Conservation (phyloP, 2,797 vertebrate genomes). For the Acanthopagrus latus region DNA sequence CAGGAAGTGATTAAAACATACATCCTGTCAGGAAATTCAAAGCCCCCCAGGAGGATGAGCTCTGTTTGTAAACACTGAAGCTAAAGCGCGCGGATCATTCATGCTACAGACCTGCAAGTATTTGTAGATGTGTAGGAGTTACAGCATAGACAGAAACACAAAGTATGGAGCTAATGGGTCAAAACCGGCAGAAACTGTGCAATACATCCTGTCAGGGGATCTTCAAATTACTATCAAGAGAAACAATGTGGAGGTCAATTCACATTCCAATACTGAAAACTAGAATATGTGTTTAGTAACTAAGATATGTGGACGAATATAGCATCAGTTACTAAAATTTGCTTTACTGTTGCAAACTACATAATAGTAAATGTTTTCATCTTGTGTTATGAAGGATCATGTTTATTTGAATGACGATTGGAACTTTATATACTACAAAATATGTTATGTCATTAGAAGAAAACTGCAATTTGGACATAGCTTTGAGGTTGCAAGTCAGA, state of each 20-base stretch:
- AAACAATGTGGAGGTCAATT: not conserved
- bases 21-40: conserved; percentile 44
- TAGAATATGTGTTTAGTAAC: not conserved
- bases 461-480: not conserved
- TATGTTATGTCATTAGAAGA: not conserved
- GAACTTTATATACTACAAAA: not conserved
- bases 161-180: not conserved
- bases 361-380: not conserved
- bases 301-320: too few species aligned
- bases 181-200: not conserved
- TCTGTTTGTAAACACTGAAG: conserved; percentile 31
- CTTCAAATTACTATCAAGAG: not conserved
- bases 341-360: not conserved
- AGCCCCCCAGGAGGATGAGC: conserved; percentile 10
- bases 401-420: not conserved
- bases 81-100: not conserved
- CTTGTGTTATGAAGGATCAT: not conserved
- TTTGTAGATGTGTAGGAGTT: not conserved
- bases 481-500: conserved; percentile 15
- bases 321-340: not conserved
- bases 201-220: not conserved
- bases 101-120: not conserved
- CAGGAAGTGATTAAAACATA: conserved; percentile 59
- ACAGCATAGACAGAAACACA: not conserved
- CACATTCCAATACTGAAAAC: not conserved